Conservation (phyloP, 2,797 vertebrate species). For the Tinamus major region DNA sequence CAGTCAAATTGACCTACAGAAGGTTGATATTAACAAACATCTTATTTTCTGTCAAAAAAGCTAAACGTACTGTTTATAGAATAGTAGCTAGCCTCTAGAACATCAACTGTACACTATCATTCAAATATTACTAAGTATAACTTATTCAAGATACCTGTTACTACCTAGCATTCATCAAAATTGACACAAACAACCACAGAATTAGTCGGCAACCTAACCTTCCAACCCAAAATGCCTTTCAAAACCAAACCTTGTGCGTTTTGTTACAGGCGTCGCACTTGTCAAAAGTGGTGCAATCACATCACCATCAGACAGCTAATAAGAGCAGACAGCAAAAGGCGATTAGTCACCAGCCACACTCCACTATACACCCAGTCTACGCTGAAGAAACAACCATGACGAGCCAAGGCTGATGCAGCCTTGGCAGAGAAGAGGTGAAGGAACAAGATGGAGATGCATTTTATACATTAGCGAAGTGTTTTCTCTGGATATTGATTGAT, state of each 20-base stretch:
- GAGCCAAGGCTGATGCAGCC: neutral
- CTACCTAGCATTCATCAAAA: neutral
- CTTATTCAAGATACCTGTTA: neutral
- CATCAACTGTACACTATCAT: neutral
- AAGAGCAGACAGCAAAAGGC: slow-evolving; percentile 56
- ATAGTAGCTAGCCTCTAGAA: neutral
- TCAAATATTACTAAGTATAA: neutral
- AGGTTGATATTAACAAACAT: neutral
- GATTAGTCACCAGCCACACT: slow-evolving; percentile 70
- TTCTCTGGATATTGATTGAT: neutral
- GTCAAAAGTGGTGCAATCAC: slow-evolving; percentile 36
- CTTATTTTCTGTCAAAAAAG: neutral
- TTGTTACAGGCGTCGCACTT: neutral
- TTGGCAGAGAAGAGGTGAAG: neutral
- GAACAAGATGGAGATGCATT: slow-evolving; percentile 10
- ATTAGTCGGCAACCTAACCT: neutral
- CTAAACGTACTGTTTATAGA: neutral
- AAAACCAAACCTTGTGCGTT: neutral
- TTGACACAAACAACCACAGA: neutral
- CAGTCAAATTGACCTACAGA: neutral
- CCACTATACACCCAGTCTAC: slow-evolving; percentile 52
- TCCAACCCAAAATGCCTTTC: neutral
- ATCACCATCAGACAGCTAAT: slow-evolving; percentile 56
- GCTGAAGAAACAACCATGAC: neutral
- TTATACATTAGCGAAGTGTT: neutral